Evolutionary conservation across 2,888 invertebrate genomes (phyloP), one percentile per base, ranked within the genome.

Genomic region (Campoletis raptor): DNA sequence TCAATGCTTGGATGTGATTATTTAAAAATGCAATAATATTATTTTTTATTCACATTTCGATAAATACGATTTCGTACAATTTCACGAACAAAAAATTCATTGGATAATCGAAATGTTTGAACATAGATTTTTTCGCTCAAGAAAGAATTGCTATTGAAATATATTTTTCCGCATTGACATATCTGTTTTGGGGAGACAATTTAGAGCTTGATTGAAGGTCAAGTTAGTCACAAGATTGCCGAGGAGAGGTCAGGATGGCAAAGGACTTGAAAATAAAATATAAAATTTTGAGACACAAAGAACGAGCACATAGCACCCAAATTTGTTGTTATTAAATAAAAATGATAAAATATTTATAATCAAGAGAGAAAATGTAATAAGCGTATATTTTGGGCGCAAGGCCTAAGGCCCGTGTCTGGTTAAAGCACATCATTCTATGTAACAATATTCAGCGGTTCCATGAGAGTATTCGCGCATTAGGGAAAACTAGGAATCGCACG

Each of bases 191-290:
- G 70, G 24, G 40, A 21, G 40, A 57, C 40, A 42, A 77, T 73
- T 76, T 76, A 24, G 69, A 42, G 61, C 61, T 66, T 40, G n/a
- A 12, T 24, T 67, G 37, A 9, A 54, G 12, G 54, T 77, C 48
- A 81, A 0, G 40, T 21, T 78, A 81, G 52, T 40, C 24, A 79
- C 66, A 74, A 82, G 70, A 86, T 86, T 84, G 84, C 84, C 86
- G 81, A 79, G 64, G 54, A 81, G 84, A 86, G 86, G 76, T 81
- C 84, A 86, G 78, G 86, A 69, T 81, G 69, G 78, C 74, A 37
- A 70, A 70, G 79, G 24, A 79, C 67, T 74, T 66, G 21, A 77
- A 76, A 80, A 37, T 9, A 85, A 81, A 76, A n/a, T 48, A 12
- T 54, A 73, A 69, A 77, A 78, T 52, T 18, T 70, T 8, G 70